phyloP scores from a whole-genome alignment of 1,140 invertebrate species.

The Ostrea denselamellosa region DNA sequence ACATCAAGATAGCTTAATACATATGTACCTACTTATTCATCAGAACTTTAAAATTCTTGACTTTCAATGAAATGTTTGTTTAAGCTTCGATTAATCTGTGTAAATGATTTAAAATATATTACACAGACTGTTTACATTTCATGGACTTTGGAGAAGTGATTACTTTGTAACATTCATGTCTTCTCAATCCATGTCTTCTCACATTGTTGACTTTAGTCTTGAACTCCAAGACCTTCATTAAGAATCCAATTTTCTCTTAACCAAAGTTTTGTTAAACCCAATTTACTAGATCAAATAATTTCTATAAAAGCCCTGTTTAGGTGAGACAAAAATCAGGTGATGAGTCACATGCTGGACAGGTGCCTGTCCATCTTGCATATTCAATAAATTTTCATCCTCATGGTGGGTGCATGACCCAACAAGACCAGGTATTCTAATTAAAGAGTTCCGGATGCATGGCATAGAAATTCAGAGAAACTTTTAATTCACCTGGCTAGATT shows the following conservation, averaged over 20 bases:
- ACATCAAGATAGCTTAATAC: no score
- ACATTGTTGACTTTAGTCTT: conserved; percentile 13
- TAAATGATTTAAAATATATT: conserved; percentile 14
- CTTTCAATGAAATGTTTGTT: conserved; percentile 2
- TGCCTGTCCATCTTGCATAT: background rate
- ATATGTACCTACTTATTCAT: background rate
- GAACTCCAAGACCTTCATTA: background rate
- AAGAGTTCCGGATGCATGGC: background rate
- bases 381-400: conserved; percentile 19
- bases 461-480: background rate
- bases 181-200: background rate
- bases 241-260: conserved; percentile 25
- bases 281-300: conserved; percentile 20
- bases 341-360: background rate
- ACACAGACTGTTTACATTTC: conserved; percentile 5
- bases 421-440: background rate
- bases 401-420: background rate
- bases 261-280: conserved; percentile 13
- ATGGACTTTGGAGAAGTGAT: background rate
- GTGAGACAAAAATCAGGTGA: background rate
- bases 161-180: conserved; percentile 4
- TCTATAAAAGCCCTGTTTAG: background rate
- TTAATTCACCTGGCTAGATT: conserved; percentile 20
- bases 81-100: conserved; percentile 21
- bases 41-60: background rate